Conservation (phyloP, 2,888 invertebrate species). For the Coelopa pilipes region DNA sequence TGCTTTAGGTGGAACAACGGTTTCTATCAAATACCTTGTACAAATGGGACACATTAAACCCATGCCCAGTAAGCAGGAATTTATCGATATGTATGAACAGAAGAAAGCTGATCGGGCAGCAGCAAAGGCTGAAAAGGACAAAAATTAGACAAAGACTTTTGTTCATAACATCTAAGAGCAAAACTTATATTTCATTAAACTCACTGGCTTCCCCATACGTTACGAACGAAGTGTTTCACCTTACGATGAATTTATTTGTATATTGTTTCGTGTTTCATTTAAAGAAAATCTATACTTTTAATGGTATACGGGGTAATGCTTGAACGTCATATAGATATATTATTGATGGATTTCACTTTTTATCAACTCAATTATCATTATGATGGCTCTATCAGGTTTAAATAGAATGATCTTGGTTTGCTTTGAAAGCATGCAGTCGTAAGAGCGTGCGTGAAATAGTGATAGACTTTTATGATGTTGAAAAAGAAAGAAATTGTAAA, state of each 20-base stretch:
- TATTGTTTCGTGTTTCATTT: conserved; percentile 29
- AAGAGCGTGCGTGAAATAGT: no score
- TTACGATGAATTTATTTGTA: conserved; percentile 33
- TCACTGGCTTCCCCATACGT: no score
- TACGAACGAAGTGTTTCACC: no score
- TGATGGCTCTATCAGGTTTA: no score
- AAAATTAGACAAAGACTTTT: neutral
- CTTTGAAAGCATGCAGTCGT: no score
- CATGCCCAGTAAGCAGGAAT: conserved; percentile 76
- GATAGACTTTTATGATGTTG: no score
- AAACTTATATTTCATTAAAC: neutral
- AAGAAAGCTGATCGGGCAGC: conserved; percentile 60
- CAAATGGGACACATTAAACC: conserved; percentile 85
- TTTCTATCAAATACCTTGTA: conserved; percentile 83
- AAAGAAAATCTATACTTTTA: conserved; percentile 10
- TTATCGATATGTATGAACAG: conserved; percentile 73
- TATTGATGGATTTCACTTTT: no score
- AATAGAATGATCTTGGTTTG: no score
- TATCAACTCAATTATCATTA: no score
- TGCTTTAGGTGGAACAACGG: conserved; percentile 82
- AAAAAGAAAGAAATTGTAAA: no score
- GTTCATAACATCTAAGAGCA: neutral
- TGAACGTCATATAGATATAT: no score
- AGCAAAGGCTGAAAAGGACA: conserved; percentile 46
- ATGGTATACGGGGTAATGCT: no score